These are phyloP conservation scores for Pyrocephalus nanus DNA, from an alignment of 2,797 vertebrate genomes.

Conservation along the genomic window DNA sequence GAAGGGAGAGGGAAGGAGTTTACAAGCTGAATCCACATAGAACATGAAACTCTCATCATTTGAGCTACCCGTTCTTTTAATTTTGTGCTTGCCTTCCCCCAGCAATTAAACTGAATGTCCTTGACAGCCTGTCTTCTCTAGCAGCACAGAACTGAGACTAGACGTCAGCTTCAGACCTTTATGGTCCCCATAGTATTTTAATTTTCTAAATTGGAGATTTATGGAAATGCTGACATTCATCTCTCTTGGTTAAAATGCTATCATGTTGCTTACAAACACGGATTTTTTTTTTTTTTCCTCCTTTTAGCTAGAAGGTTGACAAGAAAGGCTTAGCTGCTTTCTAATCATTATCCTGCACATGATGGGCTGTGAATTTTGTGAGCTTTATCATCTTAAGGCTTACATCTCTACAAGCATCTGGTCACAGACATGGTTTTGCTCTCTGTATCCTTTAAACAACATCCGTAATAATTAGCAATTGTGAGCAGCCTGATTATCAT, in stretches of 20 bases:
- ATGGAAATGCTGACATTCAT: slow-evolving; percentile 61
- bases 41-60: neutral
- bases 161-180: slow-evolving; percentile 6
- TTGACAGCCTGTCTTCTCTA: slow-evolving; percentile 27
- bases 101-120: slow-evolving; percentile 39
- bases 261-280: slow-evolving; percentile 2
- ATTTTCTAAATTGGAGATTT: slow-evolving; percentile 58
- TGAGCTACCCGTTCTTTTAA: neutral
- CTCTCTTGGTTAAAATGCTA: neutral
- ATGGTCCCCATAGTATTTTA: slow-evolving; percentile 25
- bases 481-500: neutral
- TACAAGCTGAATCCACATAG: neutral
- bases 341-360: slow-evolving; percentile 11
- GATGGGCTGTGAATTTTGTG: neutral
- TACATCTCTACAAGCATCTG: slow-evolving; percentile 22
- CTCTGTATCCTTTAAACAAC: slow-evolving; percentile 19
- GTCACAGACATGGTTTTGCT: slow-evolving; percentile 17
- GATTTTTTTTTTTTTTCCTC: neutral
- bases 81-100: slow-evolving; percentile 17
- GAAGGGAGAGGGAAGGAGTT: neutral
- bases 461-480: slow-evolving; percentile 35
- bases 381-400: neutral
- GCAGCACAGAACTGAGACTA: slow-evolving; percentile 17
- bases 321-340: slow-evolving; percentile 16
- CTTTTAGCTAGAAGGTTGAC: slow-evolving; percentile 38